Evolutionary conservation across 2,797 vertebrate species (phyloP), one percentile per base, ranked within the genome.

Genomic region (Astyanax mexicanus): DNA sequence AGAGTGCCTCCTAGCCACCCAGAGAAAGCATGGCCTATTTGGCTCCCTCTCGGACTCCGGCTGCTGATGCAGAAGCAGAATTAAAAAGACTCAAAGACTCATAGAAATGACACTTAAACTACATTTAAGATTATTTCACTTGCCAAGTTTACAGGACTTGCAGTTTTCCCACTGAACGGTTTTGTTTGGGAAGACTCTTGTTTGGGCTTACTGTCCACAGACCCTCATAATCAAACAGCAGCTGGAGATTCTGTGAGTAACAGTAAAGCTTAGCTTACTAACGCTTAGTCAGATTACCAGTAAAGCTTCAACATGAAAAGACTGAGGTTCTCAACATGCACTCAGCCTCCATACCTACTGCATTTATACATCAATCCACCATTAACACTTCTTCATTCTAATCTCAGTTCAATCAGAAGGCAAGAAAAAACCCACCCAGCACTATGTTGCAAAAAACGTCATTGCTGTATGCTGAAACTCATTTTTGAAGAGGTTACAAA

Each of bases 171-270:
- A 11, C 44, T 57, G 47, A 66, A 66, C n/a, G 37, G 23, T 25
- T 54, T 35, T 25, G 11, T 65, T 9, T n/a, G 15, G 8, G n/a
- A 60, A 21, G 19, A 38, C 15, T 47, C n/a, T n/a, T n/a, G n/a
- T n/a, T n/a, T 27, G 19, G 21, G n/a, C 42, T 58, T 44, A 32
- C 11, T 29, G 27, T 44, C 25, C 29, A 71, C 42, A 9, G 40
- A n/a, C 25, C 65, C 11, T 72, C 19, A n/a, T 45, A 69, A 3
- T 9, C 38, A 69, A 52, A 27, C 52, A 77, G 74, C 44, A 45
- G 64, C 74, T 78, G 40, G 62, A 70, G 71, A 66, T 66, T 60
- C 51, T 54, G 77, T 15, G 49, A 75, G 55, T 60, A 81, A 68
- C 47, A 40, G 64, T 37, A 38, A 64, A 7, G 44, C 19, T 12